Conservation (phyloP, 2,888 invertebrate species). For the Desoria tigrina region DNA sequence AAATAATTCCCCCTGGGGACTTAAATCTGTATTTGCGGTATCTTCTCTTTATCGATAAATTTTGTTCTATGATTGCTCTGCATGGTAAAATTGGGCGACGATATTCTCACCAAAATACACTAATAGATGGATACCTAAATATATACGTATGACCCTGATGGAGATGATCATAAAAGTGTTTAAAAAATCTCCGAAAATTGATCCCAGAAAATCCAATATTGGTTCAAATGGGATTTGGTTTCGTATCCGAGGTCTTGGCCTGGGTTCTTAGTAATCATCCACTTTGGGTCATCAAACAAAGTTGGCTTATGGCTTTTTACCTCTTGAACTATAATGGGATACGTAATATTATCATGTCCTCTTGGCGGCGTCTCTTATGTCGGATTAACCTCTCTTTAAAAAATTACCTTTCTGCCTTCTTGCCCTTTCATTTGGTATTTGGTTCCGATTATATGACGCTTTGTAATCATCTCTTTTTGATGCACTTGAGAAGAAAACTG, state of each 20-base stretch:
- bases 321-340: no score
- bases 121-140: no score
- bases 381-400: conserved; percentile 18
- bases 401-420: conserved; percentile 18
- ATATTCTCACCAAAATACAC: no score
- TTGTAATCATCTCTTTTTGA: conserved; percentile 12
- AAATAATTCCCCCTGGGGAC: no score
- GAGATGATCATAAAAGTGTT: no score
- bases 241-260: not conserved
- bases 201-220: conserved; percentile 49
- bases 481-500: not conserved
- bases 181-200: no score
- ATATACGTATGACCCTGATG: no score
- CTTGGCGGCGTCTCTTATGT: conserved; percentile 18
- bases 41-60: no score
- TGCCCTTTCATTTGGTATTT: conserved; percentile 25
- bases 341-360: conserved; percentile 11
- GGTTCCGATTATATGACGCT: conserved; percentile 16
- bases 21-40: no score
- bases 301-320: conserved; percentile 8
- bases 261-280: conserved; percentile 41
- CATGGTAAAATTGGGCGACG: no score
- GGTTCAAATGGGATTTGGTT: conserved; percentile 31
- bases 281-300: conserved; percentile 36
- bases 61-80: no score